Evolutionary conservation across 2,888 invertebrate genomes (phyloP), one percentile per base, ranked within the genome.

Genomic region (Lissocephala sabroskyi): DNA sequence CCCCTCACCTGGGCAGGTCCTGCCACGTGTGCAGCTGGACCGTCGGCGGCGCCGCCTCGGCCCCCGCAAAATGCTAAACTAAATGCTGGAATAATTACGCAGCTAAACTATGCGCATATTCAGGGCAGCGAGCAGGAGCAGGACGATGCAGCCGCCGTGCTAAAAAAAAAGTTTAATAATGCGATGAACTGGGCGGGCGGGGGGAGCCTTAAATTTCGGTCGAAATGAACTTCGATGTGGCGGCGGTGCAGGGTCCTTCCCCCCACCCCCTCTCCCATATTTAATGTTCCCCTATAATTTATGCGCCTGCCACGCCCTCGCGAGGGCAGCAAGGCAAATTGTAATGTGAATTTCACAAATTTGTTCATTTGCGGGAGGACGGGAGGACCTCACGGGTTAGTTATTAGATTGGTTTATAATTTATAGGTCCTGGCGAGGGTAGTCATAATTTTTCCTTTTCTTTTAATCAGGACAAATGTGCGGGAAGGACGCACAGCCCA

Each of bases 341-440:
- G 32, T 32, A 18, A 13, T 19, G 13, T n/a, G 11, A 32, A 32
- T 17, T 14, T 49, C 36, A 41, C 58, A 68, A 70, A 70, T 75
- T 64, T 51, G 59, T 55, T 62, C 62, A 76, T 71, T 75, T 64
- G n/a, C n/a, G n/a, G n/a, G n/a, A n/a, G n/a, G n/a, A n/a, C 16
- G 35, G 23, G 23, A 23, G 23, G 23, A 7, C 23, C 50, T 46
- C n/a, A n/a, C 51, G 59, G 55, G 43, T 16, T 62, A 58, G 71
- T 63, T 67, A 58, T 62, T 67, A 71, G 76, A 71, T 71, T 71
- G 76, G 76, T 62, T 73, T 76, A 62, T 73, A 71, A 71, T 71
- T 71, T 76, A 71, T 71, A 62, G 2, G 13, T 45, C 39, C 41
- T 14, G 29, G 32, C 51, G 46, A 57, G 48, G 11, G 35, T 45